phyloP scores from a whole-genome alignment of 1,140 invertebrate species.

The Formica selysi region DNA sequence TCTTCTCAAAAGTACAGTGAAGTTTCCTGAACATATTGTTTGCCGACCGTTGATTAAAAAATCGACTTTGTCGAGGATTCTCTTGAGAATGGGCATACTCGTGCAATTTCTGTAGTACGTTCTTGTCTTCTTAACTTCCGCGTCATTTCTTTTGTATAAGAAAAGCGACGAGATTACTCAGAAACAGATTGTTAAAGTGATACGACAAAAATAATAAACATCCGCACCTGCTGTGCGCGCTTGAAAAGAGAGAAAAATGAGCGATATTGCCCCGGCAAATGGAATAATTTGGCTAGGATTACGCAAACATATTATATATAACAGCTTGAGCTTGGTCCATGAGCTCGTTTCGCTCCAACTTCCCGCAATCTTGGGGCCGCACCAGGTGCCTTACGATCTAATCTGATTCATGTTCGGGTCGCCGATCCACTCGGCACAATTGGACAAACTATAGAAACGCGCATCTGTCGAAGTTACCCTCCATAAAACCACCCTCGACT shows the following conservation, averaged over 20 bases:
- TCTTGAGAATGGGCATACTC: background rate
- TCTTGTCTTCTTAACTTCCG: background rate
- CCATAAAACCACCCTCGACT: slow-evolving; percentile 13
- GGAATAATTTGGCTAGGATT: slow-evolving; percentile 9
- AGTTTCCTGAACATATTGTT: slow-evolving; percentile 1
- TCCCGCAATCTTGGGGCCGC: slow-evolving; percentile 63
- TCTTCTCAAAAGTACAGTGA: background rate
- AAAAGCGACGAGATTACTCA: background rate
- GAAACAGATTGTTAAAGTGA: background rate
- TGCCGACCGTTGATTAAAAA: background rate
- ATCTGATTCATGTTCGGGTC: slow-evolving; percentile 75
- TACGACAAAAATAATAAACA: background rate
- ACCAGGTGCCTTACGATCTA: slow-evolving; percentile 73
- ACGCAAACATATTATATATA: slow-evolving; percentile 40
- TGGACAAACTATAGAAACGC: slow-evolving; percentile 54
- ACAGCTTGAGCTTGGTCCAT: slow-evolving; percentile 49
- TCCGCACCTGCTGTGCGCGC: background rate
- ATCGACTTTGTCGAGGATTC: background rate
- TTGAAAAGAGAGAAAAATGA: background rate
- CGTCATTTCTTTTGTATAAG: background rate
- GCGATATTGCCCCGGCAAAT: background rate
- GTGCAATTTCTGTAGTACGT: background rate
- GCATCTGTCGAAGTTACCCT: slow-evolving; percentile 27
- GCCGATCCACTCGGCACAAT: slow-evolving; percentile 65
- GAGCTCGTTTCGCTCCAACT: slow-evolving; percentile 65